Conservation (phyloP, 1,140 invertebrate species). For the Drosophila arawakana region DNA sequence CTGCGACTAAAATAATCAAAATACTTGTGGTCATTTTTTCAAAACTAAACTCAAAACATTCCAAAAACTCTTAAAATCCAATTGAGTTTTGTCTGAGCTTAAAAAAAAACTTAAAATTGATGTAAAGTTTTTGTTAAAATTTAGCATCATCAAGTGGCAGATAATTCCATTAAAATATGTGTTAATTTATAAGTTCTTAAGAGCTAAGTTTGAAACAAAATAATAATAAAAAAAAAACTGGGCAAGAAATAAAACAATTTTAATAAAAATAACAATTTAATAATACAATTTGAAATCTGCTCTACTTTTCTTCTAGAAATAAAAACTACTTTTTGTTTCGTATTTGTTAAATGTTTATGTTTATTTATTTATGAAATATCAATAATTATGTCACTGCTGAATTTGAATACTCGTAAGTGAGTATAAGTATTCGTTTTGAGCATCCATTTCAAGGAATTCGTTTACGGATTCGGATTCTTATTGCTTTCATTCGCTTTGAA, state of each 20-base stretch:
- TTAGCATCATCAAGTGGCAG: constrained; percentile 8
- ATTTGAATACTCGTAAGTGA: constrained; percentile 27
- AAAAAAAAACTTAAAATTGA: constrained; percentile 22
- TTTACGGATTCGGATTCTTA: neutral
- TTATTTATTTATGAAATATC: constrained; percentile 52
- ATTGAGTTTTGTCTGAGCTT: constrained; percentile 14
- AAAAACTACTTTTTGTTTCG: neutral
- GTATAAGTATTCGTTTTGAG: constrained; percentile 31
- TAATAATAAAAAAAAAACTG: constrained; percentile 32
- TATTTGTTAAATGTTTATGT: constrained; percentile 58
- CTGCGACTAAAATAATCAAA: neutral
- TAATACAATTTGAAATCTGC: constrained; percentile 33
- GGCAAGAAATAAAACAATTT: constrained; percentile 53
- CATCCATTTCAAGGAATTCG: constrained; percentile 17
- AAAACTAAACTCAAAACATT: constrained; percentile 29
- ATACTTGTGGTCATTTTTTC: constrained; percentile 56
- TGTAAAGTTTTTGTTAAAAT: constrained; percentile 26
- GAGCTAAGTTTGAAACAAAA: neutral
- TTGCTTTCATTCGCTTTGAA: constrained; percentile 28
- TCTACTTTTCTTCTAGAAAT: neutral
- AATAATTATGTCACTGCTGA: constrained; percentile 59
- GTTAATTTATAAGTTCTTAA: constrained; percentile 20
- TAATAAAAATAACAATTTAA: constrained; percentile 76
- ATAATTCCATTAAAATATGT: constrained; percentile 23
- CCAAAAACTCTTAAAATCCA: neutral